Percentiles rank a stretch among this genome's conserved stretches.
Conservation (phyloP, 2,797 vertebrate species). For the Macrochelys suwanniensis region DNA sequence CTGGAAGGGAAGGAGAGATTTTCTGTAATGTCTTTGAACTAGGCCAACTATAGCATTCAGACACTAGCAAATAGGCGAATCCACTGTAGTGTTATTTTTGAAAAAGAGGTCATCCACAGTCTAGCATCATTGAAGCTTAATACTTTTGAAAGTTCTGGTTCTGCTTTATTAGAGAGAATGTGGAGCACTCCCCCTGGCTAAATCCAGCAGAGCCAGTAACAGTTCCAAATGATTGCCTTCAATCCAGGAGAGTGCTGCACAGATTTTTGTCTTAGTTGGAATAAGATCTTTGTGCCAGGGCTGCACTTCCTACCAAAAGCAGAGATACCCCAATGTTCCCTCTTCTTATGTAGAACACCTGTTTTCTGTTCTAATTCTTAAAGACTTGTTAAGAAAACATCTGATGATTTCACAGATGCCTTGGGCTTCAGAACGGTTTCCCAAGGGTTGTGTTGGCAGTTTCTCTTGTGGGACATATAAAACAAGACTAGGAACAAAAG, state of each 20-base stretch:
- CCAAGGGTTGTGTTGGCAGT: neutral
- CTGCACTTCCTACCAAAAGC: neutral
- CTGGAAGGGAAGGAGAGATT: slow-evolving; percentile 22
- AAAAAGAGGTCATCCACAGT: neutral
- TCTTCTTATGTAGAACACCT: neutral
- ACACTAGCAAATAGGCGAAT: slow-evolving; percentile 29
- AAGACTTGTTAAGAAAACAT: neutral
- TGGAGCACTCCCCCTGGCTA: neutral
- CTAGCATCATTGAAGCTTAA: neutral
- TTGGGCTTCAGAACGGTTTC: neutral
- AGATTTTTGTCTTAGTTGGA: accelerated
- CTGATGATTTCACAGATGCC: neutral
- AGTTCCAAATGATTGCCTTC: neutral
- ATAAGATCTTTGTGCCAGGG: neutral
- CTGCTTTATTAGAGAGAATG: neutral
- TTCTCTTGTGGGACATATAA: neutral
- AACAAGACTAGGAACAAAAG: neutral
- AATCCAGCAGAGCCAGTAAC: neutral
- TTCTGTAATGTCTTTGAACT: slow-evolving; percentile 56
- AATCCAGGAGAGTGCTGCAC: neutral
- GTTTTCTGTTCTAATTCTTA: neutral
- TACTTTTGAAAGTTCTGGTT: slow-evolving; percentile 2
- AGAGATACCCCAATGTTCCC: neutral
- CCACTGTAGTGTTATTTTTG: neutral
- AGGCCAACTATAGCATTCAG: slow-evolving; percentile 13